Evolutionary conservation across 2,797 vertebrate genomes (phyloP).

Genomic region (Geotrypetes seraphini): DNA sequence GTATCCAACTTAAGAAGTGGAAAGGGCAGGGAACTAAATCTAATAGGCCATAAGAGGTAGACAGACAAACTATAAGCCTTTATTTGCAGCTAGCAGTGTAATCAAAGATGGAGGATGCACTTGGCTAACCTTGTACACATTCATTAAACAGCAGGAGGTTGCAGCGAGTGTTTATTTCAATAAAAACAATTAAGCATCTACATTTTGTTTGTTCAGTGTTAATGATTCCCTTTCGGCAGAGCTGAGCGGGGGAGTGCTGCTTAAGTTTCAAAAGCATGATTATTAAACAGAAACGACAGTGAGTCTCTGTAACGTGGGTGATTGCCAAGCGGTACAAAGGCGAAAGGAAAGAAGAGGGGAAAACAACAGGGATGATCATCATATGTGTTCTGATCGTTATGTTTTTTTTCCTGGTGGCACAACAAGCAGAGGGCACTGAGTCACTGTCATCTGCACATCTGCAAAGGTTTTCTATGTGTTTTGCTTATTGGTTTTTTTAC

Average conservation of each 20-base stretch:
- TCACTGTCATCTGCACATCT: no score
- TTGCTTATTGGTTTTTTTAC: no score
- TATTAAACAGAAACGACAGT: slow-evolving; percentile 35
- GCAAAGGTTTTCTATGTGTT: no score
- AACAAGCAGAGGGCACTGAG: no score
- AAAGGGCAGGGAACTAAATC: slow-evolving; percentile 3
- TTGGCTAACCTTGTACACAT: slow-evolving; percentile 14
- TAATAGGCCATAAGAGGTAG: slow-evolving; percentile 10
- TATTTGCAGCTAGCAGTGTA: slow-evolving; percentile 16
- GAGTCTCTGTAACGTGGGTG: slow-evolving; percentile 26
- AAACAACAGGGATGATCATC: slow-evolving; percentile 3
- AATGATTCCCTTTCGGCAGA: slow-evolving; percentile 37
- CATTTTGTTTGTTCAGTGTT: slow-evolving; percentile 21
- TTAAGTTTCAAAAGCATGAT: slow-evolving; percentile 27
- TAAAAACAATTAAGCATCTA: slow-evolving; percentile 33
- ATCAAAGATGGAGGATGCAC: slow-evolving; percentile 8
- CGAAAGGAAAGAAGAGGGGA: background rate
- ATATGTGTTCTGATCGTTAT: background rate
- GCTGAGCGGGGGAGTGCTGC: slow-evolving; percentile 13
- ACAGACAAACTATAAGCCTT: slow-evolving; percentile 16
- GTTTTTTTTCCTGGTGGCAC: slow-evolving; percentile 1
- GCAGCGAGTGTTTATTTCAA: slow-evolving; percentile 29
- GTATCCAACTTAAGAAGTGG: slow-evolving; percentile 3
- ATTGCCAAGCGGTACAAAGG: slow-evolving; percentile 32
- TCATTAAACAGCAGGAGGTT: slow-evolving; percentile 25